A percentile compares a stretch with the other conserved stretches of the same genome.
These are phyloP conservation scores for Stictocephala bisonia DNA, from an alignment of 2,888 invertebrate genomes.

Conservation along the genomic window DNA sequence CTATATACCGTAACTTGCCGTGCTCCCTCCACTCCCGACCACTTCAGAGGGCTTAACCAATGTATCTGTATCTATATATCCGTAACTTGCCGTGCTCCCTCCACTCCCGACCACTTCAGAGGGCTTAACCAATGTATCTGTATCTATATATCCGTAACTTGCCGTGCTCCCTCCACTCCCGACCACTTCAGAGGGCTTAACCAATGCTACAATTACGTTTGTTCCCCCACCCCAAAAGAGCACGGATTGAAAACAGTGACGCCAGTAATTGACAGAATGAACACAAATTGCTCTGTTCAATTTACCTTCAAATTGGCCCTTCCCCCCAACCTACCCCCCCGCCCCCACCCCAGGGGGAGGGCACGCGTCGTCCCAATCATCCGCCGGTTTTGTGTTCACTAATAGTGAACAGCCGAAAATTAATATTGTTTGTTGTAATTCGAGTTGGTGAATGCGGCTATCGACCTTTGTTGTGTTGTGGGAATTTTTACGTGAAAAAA, in stretches of 20 bases:
- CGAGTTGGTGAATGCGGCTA: no score
- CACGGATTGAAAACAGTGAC: constrained; percentile 15
- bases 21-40: no score
- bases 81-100: no score
- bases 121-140: no score
- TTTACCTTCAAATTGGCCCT: constrained; percentile 38
- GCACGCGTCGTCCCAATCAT: constrained; percentile 25
- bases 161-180: neutral
- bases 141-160: neutral
- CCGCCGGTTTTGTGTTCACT: constrained; percentile 2
- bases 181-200: neutral
- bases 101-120: no score
- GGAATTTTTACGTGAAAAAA: no score
- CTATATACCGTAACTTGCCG: no score
- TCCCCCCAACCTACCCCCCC: neutral
- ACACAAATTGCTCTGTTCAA: constrained; percentile 40
- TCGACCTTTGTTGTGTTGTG: no score
- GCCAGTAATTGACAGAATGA: constrained; percentile 39
- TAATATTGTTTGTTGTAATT: constrained; percentile 35
- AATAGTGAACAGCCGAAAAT: neutral
- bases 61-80: no score
- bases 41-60: no score
- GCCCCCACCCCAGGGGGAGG: no score
- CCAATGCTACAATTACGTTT: neutral
- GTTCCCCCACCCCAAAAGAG: neutral